Evolutionary conservation across 2,797 vertebrate genomes (phyloP).

Genomic region (Peromyscus nudipes): DNA sequence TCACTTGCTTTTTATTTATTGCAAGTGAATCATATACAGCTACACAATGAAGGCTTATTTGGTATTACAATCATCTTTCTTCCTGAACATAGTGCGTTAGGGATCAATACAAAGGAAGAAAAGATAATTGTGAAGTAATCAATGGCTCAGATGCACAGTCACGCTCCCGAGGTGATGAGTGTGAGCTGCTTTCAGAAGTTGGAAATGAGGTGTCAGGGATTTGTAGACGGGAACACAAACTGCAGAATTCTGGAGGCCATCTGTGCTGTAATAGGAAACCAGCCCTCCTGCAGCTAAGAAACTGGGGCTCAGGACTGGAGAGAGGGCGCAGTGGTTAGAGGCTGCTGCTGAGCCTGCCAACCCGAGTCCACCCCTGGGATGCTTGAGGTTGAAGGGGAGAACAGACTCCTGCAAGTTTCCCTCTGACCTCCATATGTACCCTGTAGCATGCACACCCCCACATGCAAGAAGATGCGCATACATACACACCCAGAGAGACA

Average conservation of each 20-base stretch:
- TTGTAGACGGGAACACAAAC: neutral
- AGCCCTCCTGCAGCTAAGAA: neutral
- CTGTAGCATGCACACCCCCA: neutral
- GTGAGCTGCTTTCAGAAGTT: conserved; percentile 18
- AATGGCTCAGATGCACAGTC: neutral
- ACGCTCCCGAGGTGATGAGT: neutral
- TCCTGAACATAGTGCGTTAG: neutral
- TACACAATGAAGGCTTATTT: neutral
- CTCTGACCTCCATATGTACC: neutral
- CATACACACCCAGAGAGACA: neutral
- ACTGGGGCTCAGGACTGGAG: neutral
- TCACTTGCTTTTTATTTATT: neutral
- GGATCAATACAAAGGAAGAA: conserved; percentile 16
- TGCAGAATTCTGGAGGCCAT: neutral
- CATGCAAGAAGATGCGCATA: too few species aligned
- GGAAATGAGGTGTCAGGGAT: neutral
- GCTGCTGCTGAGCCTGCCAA: neutral
- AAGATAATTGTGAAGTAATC: neutral
- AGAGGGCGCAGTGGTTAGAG: neutral
- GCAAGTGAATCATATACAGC: neutral
- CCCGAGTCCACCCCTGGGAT: neutral
- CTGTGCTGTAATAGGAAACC: neutral
- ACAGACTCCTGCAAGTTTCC: neutral
- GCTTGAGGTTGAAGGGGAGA: neutral
- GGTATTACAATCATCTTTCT: neutral